phyloP scores from a whole-genome alignment of 2,113 vertebrate species.

The Tenrec ecaudatus region DNA sequence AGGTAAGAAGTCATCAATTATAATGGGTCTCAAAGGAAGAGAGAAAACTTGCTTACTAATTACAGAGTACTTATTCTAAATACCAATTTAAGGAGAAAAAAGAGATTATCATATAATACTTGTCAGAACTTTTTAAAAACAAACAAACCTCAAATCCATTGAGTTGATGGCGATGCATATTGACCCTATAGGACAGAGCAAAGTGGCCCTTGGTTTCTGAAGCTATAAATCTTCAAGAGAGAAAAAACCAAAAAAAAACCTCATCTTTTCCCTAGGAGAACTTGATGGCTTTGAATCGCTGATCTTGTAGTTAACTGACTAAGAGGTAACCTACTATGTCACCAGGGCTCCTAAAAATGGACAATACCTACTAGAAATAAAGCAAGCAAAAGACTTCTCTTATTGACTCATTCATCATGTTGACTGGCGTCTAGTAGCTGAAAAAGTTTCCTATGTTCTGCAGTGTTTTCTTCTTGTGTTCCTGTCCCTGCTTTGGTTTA shows the following conservation, averaged over 20 bases:
- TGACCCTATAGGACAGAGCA: too few relatives aligned
- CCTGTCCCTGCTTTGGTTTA: background rate
- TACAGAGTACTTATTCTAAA: background rate
- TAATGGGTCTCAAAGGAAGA: background rate
- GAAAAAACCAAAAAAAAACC: too few relatives aligned
- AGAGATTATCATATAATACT: background rate
- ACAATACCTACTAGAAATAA: background rate
- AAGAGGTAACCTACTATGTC: too few relatives aligned
- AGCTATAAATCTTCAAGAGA: too few relatives aligned
- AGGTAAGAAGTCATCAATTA: background rate
- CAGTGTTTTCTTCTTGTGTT: background rate
- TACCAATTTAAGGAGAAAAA: background rate
- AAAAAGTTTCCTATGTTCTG: background rate
- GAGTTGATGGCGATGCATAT: too few relatives aligned
- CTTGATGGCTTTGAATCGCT: too few relatives aligned
- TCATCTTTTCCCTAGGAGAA: too few relatives aligned
- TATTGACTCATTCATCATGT: background rate
- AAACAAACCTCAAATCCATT: background rate
- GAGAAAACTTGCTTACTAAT: background rate
- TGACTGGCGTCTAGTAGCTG: background rate
- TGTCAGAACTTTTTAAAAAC: background rate
- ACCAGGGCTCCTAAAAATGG: background rate
- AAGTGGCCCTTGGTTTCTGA: too few relatives aligned
- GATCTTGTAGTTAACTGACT: too few relatives aligned
- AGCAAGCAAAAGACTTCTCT: background rate